phyloP scores from a whole-genome alignment of 1,140 invertebrate species.

The Portunus trituberculatus region DNA sequence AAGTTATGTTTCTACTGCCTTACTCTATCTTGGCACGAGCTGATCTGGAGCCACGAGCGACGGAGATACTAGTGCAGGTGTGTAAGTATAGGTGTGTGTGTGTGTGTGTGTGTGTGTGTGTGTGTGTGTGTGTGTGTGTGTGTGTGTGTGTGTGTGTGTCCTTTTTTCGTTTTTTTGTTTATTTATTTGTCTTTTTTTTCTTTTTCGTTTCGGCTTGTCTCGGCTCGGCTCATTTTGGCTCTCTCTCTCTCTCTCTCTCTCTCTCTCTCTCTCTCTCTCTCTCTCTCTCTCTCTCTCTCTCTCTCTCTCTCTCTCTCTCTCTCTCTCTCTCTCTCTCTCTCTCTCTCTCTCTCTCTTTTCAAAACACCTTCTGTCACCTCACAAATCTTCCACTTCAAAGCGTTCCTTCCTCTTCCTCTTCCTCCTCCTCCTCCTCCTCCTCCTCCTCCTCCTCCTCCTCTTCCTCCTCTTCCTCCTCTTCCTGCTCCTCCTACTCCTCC shows the following conservation, averaged over 20 bases:
- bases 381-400: slow-evolving; percentile 24
- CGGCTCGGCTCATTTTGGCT: no score
- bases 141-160: not conserved
- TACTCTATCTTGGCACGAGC: slow-evolving; percentile 38
- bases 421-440: not conserved
- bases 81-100: not conserved
- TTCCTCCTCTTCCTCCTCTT: no score
- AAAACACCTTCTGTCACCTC: not conserved
- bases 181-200: not conserved
- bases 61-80: slow-evolving; percentile 75
- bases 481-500: not conserved
- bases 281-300: no score
- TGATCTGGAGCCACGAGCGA: slow-evolving; percentile 73
- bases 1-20: slow-evolving; percentile 74
- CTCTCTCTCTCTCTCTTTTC: no score
- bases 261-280: not conserved
- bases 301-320: no score
- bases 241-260: not conserved
- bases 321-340: no score
- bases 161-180: not conserved
- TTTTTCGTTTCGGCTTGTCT: not conserved
- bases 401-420: not conserved
- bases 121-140: slow-evolving; percentile 20
- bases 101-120: not conserved
- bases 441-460: no score